Conservation (phyloP, 2,113 vertebrate species). For the Conger conger region DNA sequence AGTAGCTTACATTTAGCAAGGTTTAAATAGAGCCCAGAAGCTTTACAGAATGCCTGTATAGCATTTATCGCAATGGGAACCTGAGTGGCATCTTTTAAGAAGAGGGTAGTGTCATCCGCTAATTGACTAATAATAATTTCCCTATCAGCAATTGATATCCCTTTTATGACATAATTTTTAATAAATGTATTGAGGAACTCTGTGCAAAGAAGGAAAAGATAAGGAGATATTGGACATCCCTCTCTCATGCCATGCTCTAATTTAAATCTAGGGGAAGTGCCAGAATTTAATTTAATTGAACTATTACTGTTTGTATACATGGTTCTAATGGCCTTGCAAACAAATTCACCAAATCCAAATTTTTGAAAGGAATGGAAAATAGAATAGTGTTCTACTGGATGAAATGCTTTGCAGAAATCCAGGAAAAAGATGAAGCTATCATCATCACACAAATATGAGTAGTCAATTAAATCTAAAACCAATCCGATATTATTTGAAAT, state of each 20-base stretch:
- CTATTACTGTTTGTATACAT: background rate
- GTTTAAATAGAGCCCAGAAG: too few species aligned
- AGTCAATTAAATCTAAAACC: too few species aligned
- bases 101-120: background rate
- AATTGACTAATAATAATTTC: background rate
- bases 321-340: background rate
- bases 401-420: slow-evolving; percentile 7
- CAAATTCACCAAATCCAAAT: background rate
- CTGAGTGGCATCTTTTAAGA: background rate
- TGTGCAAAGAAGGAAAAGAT: background rate
- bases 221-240: background rate
- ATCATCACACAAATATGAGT: background rate
- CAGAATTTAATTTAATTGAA: background rate
- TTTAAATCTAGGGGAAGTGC: background rate
- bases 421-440: slow-evolving; percentile 1
- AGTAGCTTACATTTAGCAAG: too few species aligned
- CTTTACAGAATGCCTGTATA: too few species aligned
- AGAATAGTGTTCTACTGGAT: background rate
- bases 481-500: too few species aligned
- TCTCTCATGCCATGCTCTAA: background rate
- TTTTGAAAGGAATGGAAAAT: background rate
- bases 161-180: background rate
- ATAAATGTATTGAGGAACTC: background rate
- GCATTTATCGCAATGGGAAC: too few species aligned
- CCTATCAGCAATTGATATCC: background rate